Base-by-base conservation (phyloP, 2,797 vertebrate species). In the Sebastes kiyomatsui region DNA sequence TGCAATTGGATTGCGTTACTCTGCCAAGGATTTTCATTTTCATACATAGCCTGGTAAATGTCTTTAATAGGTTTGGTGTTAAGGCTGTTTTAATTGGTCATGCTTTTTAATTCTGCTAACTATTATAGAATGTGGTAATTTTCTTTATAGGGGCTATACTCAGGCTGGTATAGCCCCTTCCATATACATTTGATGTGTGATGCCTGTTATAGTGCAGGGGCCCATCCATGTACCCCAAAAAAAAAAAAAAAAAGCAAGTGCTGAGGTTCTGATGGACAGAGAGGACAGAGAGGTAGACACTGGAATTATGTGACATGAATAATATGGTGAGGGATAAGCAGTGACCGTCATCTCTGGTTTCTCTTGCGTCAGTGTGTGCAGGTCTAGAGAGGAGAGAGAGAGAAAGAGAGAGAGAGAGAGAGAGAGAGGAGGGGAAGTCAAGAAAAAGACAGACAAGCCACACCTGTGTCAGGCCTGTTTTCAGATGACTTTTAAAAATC, bases 261-360 rank as follows among this genome's bases (percentile, higher is more conserved):
- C 49, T 1, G 55, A 58, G 75, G 67, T 67, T 79, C 56, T 91
- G 91, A 90, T 75, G 77, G 88, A 91, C 90, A 68, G 88, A 89
- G 88, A 91, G 89, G 92, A 92, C 86, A 28, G 87, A 84, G 89
- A 91, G 90, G 81, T 90, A 94, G 93, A 93, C 90, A 87, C 84
- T 83, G 92, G 88, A 88, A 94, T 94, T 94, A 94, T 95, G 94
- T 95, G 94, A 95, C 94, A 92, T 91, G 94, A 94, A 94, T 95
- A 95, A 93, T 93, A 92, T 80, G 90, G 68, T 58, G 84, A 82
- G 74, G 89, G 92, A 92, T 88, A 90, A 93, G 91, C 88, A 72
- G 91, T 93, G 94, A 87, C 92, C 90, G 91, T 94, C 93, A 93
- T 92, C 89, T 92, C 78, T 90, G 81, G 86, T 77, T 81, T 81